phyloP scores from a whole-genome alignment of 1,140 invertebrate species.

The Lepidurus couesii region DNA sequence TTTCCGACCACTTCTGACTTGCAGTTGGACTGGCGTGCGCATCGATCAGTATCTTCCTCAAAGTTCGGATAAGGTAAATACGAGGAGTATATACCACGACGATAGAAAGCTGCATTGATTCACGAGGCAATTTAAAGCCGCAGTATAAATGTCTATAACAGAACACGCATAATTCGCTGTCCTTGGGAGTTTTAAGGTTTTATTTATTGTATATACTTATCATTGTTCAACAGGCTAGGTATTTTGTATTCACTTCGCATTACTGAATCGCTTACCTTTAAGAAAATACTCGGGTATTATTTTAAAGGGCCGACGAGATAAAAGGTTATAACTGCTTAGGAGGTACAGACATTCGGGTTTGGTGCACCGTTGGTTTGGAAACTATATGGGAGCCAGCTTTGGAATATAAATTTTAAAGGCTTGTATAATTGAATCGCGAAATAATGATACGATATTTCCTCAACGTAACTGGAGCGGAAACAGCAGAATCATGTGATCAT shows the following conservation, averaged over 20 bases:
- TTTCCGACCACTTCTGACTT: background rate
- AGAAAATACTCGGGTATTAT: too few relatives aligned
- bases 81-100: background rate
- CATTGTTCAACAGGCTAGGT: background rate
- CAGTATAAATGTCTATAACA: background rate
- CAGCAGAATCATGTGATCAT: too few relatives aligned
- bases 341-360: too few relatives aligned
- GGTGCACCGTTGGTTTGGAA: too few relatives aligned
- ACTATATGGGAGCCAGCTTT: too few relatives aligned
- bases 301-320: too few relatives aligned
- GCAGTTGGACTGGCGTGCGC: background rate
- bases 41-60: slow-evolving; percentile 2
- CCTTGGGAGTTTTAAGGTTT: background rate
- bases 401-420: too few relatives aligned
- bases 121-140: background rate
- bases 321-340: too few relatives aligned
- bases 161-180: background rate
- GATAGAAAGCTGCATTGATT: background rate
- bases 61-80: background rate
- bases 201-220: background rate
- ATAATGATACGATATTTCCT: too few relatives aligned
- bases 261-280: too few relatives aligned
- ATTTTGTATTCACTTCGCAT: background rate
- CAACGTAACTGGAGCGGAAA: too few relatives aligned
- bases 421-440: too few relatives aligned